A percentile compares a stretch with the other conserved stretches of the same genome.
Evolutionary conservation across 1,140 invertebrate species (phyloP).

Genomic region (Diplogasteroides magnus): DNA sequence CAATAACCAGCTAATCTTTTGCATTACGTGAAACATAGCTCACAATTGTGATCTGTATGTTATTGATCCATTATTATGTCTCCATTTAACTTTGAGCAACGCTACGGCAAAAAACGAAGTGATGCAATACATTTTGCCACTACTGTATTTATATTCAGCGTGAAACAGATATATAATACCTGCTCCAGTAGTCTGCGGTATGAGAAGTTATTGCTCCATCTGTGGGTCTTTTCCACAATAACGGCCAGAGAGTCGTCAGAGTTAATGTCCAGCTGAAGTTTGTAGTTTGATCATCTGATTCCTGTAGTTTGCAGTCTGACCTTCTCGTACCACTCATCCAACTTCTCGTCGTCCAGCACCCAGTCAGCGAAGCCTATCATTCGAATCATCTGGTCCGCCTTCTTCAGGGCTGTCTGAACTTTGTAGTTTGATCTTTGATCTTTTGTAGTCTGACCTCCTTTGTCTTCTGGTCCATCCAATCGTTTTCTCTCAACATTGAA

Average conservation of each 20-base stretch:
- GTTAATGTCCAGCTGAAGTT: slow-evolving; percentile 47
- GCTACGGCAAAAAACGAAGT: too few species aligned
- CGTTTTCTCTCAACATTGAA: slow-evolving; percentile 73
- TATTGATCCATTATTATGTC: too few species aligned
- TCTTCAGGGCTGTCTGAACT: slow-evolving; percentile 24
- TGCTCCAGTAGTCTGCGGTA: slow-evolving; percentile 59
- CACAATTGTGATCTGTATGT: too few species aligned
- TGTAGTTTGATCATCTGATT: background rate
- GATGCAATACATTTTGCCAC: too few species aligned
- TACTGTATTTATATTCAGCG: too few species aligned
- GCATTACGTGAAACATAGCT: too few species aligned
- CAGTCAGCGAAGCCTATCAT: slow-evolving; percentile 60
- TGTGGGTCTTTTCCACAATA: slow-evolving; percentile 57
- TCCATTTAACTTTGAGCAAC: too few species aligned
- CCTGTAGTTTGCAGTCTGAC: slow-evolving; percentile 47
- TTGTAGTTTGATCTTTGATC: too few species aligned
- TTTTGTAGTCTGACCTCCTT: slow-evolving; percentile 70
- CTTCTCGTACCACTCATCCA: slow-evolving; percentile 61
- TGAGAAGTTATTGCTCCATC: slow-evolving; percentile 59
- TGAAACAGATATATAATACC: too few species aligned
- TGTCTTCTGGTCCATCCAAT: slow-evolving; percentile 84
- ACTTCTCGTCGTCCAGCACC: slow-evolving; percentile 60
- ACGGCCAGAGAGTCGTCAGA: slow-evolving; percentile 58
- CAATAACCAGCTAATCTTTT: too few species aligned
- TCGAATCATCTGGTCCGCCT: slow-evolving; percentile 29